Conservation (phyloP, 2,113 vertebrate genomes). For the Pogonocichla stellata region DNA sequence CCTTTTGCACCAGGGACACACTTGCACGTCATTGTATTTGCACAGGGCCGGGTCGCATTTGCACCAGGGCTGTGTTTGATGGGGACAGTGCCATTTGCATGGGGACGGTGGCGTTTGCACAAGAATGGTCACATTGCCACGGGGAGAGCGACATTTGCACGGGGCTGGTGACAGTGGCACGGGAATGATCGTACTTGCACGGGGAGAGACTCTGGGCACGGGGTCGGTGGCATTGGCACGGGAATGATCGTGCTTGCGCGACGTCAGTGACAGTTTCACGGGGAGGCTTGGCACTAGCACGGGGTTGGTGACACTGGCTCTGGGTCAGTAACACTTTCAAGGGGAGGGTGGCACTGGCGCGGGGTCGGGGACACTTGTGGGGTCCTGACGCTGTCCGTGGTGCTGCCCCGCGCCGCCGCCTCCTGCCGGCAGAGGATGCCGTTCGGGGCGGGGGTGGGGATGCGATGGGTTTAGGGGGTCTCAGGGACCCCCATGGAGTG, state of each 20-base stretch:
- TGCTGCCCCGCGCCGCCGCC: not conserved
- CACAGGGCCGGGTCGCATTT: not conserved
- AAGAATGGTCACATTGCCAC: not conserved
- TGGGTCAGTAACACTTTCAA: not conserved
- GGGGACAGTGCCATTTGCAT: not conserved
- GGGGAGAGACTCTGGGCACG: not conserved
- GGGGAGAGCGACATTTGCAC: not conserved
- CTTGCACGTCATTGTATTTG: not conserved
- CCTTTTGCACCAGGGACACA: not conserved
- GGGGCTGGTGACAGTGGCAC: not conserved
- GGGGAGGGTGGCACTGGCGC: not conserved
- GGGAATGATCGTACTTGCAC: not conserved
- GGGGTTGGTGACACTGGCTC: not conserved
- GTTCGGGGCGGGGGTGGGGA: not conserved
- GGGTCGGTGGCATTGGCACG: not conserved
- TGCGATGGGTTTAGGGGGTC: not conserved
- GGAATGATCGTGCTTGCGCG: fast-evolving
- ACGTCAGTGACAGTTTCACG: not conserved
- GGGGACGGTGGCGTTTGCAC: not conserved
- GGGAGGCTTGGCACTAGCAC: not conserved
- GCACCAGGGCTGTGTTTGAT: not conserved
- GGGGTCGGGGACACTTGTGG: not conserved
- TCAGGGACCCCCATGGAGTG: not conserved
- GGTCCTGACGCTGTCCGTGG: constrained; percentile 29
- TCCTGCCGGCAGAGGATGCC: not conserved